Evolutionary conservation across 1,140 invertebrate species (phyloP), one percentile per base, ranked within the genome.

Genomic region (Gonioctena quinquepunctata): DNA sequence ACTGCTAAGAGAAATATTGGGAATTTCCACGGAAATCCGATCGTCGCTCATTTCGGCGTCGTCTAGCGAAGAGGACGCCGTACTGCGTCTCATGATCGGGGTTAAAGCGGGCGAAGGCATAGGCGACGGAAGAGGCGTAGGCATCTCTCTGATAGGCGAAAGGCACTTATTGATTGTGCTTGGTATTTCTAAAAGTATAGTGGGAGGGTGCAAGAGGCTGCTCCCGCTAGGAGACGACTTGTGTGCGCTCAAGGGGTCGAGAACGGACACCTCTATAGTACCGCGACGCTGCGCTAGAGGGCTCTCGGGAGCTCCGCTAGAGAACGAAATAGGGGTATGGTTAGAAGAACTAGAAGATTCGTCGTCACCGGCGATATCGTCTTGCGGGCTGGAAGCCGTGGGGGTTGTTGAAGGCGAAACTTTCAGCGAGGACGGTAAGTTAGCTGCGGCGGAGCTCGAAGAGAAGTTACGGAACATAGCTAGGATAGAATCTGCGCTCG

Each of bases 401-500:
- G 88, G 89, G 16, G 89, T 90, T 19, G 88, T 89, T 2, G 89
- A 88, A 21, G 87, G 86, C 6, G 88, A 89, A 2, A 88, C 81
- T 42, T 85, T 85, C 33, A 86, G 83, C 2, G 88, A 88, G 8
- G 87, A 85, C 0, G 86, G 84, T 50, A 86, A 65, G 42, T 86
- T 87, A 18, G 82, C 81, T 7, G 86, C 84, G 3, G 85, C 85
- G 13, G 86, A 85, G 50, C 86, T 87, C 18, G 86, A 83, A 18
- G 88, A 86, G 74, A 90, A 89, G 76, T 89, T 90, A 25, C 89
- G 83, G 75, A 92, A 92, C 88, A 92, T 91, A 2, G 90, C 90
- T 54, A 92, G 80, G 64, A 92, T 90, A 2, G 91, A 92, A 81
- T 93, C 91, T 7, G 91, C 91, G 74, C 89, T 91, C 3, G 90